Conservation (phyloP, 2,113 vertebrate species). For the Anser cygnoides region DNA sequence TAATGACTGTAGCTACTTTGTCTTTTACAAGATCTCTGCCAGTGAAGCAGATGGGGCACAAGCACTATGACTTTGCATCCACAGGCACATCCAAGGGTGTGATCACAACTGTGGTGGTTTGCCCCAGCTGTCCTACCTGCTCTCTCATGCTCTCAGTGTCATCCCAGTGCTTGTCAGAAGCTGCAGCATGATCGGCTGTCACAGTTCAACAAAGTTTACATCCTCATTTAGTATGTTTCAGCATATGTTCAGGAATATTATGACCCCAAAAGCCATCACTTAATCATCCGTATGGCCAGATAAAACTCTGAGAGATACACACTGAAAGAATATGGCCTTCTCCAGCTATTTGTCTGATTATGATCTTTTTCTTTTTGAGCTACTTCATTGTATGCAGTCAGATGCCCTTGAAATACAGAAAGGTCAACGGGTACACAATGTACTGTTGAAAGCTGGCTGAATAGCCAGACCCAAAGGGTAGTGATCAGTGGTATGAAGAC, state of each 20-base stretch:
- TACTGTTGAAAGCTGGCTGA: too few species aligned
- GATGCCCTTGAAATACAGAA: neutral
- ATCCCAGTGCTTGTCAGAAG: neutral
- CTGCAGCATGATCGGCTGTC: neutral
- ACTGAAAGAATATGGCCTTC: neutral
- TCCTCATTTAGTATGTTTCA: neutral
- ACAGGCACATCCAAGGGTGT: neutral
- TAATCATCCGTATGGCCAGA: neutral
- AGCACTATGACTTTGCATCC: neutral
- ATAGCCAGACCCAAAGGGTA: too few species aligned
- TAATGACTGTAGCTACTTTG: neutral
- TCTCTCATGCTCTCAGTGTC: neutral
- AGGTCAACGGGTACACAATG: neutral
- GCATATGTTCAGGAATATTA: neutral
- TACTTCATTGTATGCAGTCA: neutral
- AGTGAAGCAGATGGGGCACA: fast-evolving
- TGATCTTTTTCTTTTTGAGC: neutral
- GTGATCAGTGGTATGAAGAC: too few species aligned
- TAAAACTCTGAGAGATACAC: neutral
- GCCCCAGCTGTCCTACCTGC: neutral
- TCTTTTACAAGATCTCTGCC: neutral
- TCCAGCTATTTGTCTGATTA: neutral
- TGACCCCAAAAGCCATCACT: neutral
- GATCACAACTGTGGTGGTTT: neutral
- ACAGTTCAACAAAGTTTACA: neutral